Conservation (phyloP, 2,888 invertebrate genomes). For the Serrognathus titanus region DNA sequence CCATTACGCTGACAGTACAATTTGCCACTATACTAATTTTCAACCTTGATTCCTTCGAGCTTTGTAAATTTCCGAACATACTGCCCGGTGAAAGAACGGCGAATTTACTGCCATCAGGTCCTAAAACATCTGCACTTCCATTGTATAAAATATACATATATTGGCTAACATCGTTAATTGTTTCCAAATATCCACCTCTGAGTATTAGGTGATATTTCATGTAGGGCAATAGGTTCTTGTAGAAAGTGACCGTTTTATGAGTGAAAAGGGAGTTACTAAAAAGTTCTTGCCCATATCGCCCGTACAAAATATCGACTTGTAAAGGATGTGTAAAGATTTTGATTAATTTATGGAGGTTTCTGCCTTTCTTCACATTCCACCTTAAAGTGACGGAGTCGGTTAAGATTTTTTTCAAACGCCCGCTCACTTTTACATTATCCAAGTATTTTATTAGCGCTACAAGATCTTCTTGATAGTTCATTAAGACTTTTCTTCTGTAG, state of each 20-base stretch:
- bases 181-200: slow-evolving; percentile 11
- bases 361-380: slow-evolving; percentile 14
- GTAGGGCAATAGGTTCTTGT: slow-evolving; percentile 15
- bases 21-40: slow-evolving; percentile 12
- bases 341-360: slow-evolving; percentile 2
- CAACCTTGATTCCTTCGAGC: slow-evolving; percentile 7
- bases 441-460: slow-evolving; percentile 10
- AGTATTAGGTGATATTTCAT: slow-evolving; percentile 7
- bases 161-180: slow-evolving; percentile 18
- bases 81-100: slow-evolving; percentile 17
- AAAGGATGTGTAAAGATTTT: slow-evolving; percentile 9
- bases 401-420: slow-evolving; percentile 10
- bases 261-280: slow-evolving; percentile 9
- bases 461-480: slow-evolving; percentile 19
- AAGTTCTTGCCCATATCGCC: slow-evolving; percentile 17
- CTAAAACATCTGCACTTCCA: slow-evolving; percentile 18
- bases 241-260: slow-evolving; percentile 13
- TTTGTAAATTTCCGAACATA: slow-evolving; percentile 23
- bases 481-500: neutral
- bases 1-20: slow-evolving; percentile 18
- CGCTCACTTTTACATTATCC: slow-evolving; percentile 3
- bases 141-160: slow-evolving; percentile 11
- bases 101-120: slow-evolving; percentile 17
- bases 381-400: slow-evolving; percentile 15
- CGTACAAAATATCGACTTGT: slow-evolving; percentile 21